A percentile compares a stretch with the other conserved stretches of the same genome.
These are phyloP conservation scores for Loripinus fragilis DNA, from an alignment of 2,888 invertebrate genomes.

Conservation along the genomic window DNA sequence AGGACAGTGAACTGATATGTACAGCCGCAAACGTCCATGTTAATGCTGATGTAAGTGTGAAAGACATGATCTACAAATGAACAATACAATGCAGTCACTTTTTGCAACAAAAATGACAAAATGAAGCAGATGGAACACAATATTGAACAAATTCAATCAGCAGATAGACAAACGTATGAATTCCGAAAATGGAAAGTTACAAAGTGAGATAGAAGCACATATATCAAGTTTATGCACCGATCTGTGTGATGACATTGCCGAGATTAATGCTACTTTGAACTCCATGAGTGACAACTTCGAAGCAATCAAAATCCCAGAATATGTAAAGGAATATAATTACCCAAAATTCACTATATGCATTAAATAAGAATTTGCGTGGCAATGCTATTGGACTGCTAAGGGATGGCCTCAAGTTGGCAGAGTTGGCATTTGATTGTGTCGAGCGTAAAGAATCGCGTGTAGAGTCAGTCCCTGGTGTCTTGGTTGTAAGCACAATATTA, in stretches of 20 bases:
- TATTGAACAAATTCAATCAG: slow-evolving; percentile 5
- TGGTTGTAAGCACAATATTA: neutral
- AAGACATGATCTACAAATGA: slow-evolving; percentile 11
- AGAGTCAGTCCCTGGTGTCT: slow-evolving; percentile 4
- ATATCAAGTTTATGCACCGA: neutral
- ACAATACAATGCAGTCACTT: slow-evolving; percentile 6
- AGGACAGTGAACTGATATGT: neutral
- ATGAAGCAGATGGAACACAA: slow-evolving; percentile 6
- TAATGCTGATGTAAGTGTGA: slow-evolving; percentile 4
- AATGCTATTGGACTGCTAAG: neutral
- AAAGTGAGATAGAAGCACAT: neutral
- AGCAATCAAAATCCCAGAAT: no score
- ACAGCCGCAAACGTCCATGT: slow-evolving; percentile 1
- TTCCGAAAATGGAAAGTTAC: neutral
- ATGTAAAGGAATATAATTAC: no score
- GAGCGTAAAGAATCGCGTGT: slow-evolving; percentile 9
- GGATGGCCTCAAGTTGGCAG: neutral
- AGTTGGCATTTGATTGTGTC: neutral
- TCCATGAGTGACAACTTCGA: slow-evolving; percentile 1
- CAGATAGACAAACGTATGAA: slow-evolving; percentile 12
- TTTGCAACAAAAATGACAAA: slow-evolving; percentile 1
- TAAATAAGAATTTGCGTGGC: neutral
- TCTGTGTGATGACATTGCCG: slow-evolving; percentile 2
- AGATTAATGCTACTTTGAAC: neutral
- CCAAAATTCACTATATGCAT: neutral